phyloP scores from a whole-genome alignment of 2,113 vertebrate genomes.

The Gnathonemus echidnorhynchus region DNA sequence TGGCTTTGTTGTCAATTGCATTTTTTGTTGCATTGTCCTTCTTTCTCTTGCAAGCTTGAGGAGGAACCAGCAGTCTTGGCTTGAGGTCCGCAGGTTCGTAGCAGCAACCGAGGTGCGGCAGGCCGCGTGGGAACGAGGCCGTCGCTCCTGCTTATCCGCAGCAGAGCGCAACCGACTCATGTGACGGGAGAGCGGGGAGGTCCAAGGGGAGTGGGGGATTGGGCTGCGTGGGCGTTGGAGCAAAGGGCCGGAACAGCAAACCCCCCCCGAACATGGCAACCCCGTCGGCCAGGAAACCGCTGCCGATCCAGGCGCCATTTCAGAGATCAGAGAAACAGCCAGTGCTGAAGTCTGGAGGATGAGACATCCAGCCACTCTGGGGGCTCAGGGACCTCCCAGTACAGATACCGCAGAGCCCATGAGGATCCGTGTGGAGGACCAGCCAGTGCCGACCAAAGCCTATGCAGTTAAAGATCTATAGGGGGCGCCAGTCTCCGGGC shows the following conservation, averaged over 20 bases:
- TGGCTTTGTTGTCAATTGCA: conserved; percentile 26
- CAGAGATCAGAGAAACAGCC: neutral
- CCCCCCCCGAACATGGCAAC: neutral
- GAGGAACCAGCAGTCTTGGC: neutral
- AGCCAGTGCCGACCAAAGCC: neutral
- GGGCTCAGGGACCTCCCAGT: neutral
- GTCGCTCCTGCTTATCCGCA: neutral
- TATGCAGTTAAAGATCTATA: neutral
- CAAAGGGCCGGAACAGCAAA: neutral
- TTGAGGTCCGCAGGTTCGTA: conserved; percentile 26
- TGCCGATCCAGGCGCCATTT: neutral
- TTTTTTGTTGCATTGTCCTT: neutral
- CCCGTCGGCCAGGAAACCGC: neutral
- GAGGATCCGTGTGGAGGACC: neutral
- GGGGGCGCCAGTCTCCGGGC: neutral
- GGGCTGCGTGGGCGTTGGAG: neutral
- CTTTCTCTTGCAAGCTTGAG: conserved; percentile 12
- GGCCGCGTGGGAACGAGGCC: neutral
- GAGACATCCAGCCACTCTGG: neutral
- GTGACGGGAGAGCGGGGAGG: neutral
- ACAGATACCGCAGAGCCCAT: neutral
- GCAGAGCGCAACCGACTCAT: neutral
- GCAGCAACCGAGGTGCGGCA: conserved; percentile 21
- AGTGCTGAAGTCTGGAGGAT: too few species aligned
- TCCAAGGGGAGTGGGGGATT: neutral